Evolutionary conservation across 2,888 invertebrate genomes (phyloP).

Genomic region (Megalurothrips usitatus): DNA sequence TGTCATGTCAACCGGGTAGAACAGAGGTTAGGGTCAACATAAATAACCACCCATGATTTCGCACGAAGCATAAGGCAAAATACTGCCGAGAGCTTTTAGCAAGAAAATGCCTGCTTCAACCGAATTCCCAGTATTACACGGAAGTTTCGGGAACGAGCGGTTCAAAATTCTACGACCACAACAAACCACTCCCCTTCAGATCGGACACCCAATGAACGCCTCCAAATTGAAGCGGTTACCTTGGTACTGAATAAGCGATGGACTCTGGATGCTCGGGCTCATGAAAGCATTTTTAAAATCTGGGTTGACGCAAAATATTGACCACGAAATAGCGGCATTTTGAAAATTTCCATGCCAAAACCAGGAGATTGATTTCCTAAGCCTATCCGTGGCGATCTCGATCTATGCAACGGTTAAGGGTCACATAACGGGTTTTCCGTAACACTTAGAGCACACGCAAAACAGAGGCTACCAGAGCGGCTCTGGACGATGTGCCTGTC

Average conservation of each 20-base stretch:
- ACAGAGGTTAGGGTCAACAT: neutral
- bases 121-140: no score
- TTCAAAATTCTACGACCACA: neutral
- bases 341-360: neutral
- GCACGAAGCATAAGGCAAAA: no score
- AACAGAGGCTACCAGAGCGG: no score
- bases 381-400: conserved; percentile 11
- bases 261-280: neutral
- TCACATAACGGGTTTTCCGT: conserved; percentile 6
- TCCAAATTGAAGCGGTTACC: neutral
- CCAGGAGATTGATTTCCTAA: neutral
- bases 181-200: conserved; percentile 19
- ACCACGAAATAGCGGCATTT: neutral
- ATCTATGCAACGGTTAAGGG: neutral
- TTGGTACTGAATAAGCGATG: neutral
- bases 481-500: no score
- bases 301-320: neutral
- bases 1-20: conserved; percentile 11
- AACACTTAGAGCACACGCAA: neutral
- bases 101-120: no score
- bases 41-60: neutral
- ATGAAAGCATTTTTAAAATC: neutral
- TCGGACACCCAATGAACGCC: neutral
- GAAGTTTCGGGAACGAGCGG: no score
- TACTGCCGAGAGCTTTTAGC: no score